Base-by-base conservation (phyloP, 2,888 invertebrate species). In the Drosophila recens region DNA sequence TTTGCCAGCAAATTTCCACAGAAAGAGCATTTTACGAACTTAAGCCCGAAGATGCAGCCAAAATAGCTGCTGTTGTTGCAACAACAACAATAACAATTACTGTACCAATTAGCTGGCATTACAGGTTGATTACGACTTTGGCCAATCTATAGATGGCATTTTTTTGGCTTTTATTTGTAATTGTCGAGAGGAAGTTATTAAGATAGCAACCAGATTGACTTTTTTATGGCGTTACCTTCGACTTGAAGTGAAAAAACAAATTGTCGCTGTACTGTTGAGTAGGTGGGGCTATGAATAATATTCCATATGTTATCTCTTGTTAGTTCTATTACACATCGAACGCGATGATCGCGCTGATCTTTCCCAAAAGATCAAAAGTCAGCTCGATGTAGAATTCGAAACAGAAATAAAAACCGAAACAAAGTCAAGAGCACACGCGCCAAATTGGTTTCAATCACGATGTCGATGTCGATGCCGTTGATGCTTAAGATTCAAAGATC, bases 101-200 rank as follows among this genome's bases (percentile, higher is more conserved):
- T 65, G 58, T 82, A 76, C 87, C 86, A 88, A 86, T 88, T 86
- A 88, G 89, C 51, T 90, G 89, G 80, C 83, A 88, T 90, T 90
- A 85, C 88, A 85, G 88, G 86, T 89, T 85, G 88, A 89, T 87
- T 85, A 81, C 86, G 76, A 70, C 58, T 69, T 33, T n/a, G 45
- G 74, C 61, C 36, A 36, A 52, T 23, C 51, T 69, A 82, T 79
- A 69, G 71, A 54, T 80, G 79, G 74, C 69, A 81, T 80, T 78
- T 63, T 63, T 51, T 27, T 46, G 23, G 4, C 61, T 61, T 43
- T 65, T 43, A 43, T 59, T 58, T 62, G 61, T 64, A 63, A 69
- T 80, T 72, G 68, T 52, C 46, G 33, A 62, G 64, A 75, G 87
- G 87, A 78, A 87, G 81, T 77, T 67, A 87, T 82, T 87, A 80